phyloP scores from a whole-genome alignment of 2,888 invertebrate genomes.

The Hypomecis atomaria region DNA sequence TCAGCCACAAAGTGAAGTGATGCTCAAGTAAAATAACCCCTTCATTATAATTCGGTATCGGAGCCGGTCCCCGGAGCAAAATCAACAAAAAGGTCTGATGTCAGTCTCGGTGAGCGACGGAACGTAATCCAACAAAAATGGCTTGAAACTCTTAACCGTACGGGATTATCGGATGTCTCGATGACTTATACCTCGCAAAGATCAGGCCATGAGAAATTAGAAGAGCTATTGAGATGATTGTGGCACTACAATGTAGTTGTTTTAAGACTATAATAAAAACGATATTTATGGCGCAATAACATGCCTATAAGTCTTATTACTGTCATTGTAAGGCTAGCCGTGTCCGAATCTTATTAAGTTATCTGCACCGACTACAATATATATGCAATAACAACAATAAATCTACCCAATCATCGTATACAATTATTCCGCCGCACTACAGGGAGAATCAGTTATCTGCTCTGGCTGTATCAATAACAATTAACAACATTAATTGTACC shows the following conservation, averaged over 20 bases:
- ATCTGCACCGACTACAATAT: too few species aligned
- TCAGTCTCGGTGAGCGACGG: conserved; percentile 49
- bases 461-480: background rate
- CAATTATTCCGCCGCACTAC: background rate
- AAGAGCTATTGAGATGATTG: too few species aligned
- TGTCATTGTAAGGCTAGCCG: too few species aligned
- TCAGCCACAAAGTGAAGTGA: background rate
- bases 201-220: too few species aligned
- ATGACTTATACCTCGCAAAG: too few species aligned
- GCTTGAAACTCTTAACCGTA: conserved; percentile 53
- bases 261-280: too few species aligned
- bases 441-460: conserved; percentile 19
- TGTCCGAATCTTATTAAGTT: too few species aligned
- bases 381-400: too few species aligned
- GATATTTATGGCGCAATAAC: too few species aligned
- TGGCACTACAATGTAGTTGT: too few species aligned
- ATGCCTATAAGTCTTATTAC: too few species aligned
- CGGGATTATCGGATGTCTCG: conserved; percentile 50
- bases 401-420: too few species aligned
- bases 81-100: conserved; percentile 41
- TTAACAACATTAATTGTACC: conserved; percentile 7
- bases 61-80: conserved; percentile 28
- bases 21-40: conserved; percentile 8
- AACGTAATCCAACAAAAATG: conserved; percentile 51
- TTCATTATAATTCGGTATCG: conserved; percentile 25